These are phyloP conservation scores for Nomada fucata DNA, from an alignment of 2,888 invertebrate genomes.

Conservation along the genomic window DNA sequence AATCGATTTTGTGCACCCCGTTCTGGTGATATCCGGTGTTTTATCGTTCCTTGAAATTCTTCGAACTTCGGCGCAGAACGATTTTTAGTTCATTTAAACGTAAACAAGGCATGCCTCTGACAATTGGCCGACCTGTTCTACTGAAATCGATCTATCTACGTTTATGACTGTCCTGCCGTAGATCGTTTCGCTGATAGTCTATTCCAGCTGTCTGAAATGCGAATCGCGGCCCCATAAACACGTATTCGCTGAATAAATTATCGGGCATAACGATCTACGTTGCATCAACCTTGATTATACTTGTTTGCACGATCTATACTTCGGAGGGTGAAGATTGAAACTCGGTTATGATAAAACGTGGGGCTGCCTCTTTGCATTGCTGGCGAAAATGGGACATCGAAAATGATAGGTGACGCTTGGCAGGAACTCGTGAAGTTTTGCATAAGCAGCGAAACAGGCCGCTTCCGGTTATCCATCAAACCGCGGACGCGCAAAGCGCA, in stretches of 20 bases:
- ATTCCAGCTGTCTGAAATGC: neutral
- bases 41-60: neutral
- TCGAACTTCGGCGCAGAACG: neutral
- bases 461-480: conserved; percentile 57
- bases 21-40: neutral
- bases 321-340: conserved; percentile 5
- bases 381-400: neutral
- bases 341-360: neutral
- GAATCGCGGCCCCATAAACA: neutral
- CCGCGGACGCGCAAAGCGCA: conserved; percentile 20
- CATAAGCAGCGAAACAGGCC: conserved; percentile 49
- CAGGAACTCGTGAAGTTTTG: conserved; percentile 29
- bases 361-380: neutral
- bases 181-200: neutral
- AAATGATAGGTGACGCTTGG: conserved; percentile 10
- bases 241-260: conserved; percentile 11
- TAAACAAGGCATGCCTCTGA: neutral
- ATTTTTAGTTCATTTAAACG: neutral
- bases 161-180: neutral
- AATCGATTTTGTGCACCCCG: conserved; percentile 10
- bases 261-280: neutral
- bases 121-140: conserved; percentile 13
- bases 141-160: conserved; percentile 3
- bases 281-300: too few species aligned
- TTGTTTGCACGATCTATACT: conserved; percentile 5